Base-by-base conservation (phyloP, 2,797 vertebrate species). In the Psittacula echo region DNA sequence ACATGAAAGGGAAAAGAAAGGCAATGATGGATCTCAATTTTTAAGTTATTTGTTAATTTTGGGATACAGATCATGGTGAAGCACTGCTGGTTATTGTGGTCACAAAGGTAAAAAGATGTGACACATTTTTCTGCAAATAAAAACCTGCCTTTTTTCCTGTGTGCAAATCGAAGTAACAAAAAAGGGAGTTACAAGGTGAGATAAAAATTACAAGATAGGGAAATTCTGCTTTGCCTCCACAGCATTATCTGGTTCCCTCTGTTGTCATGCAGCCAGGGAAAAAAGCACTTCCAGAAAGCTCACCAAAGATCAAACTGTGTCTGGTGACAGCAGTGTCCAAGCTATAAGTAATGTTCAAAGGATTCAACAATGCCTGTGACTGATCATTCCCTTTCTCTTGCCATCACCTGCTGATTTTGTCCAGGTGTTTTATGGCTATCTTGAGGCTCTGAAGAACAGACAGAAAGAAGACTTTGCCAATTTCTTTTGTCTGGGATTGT, bases 311-410 rank as follows among this genome's bases (percentile, higher is more conserved):
- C 98, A 99, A 99, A 99, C 98, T 98, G 97, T 96, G 98, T 97
- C 98, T 98, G 98, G 98, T 99, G 98, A 99, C 98, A 99, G 98
- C 98, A 97, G 96, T 97, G 98, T 98, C 98, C 98, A 98, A 97
- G 98, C 98, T 98, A 97, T 98, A 98, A 98, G 98, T 98, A 98
- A 98, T 98, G 98, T 99, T 99, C 98, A 99, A 99, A 99, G 98
- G 96, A 96, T 97, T 97, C 98, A 98, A 98, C 98, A 97, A 97
- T 95, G 98, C 96, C 98, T 98, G 98, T 97, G 98, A 98, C 98
- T 98, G 98, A 98, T 98, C 98, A 98, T 97, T 97, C 97, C 97
- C 97, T 97, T 96, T 97, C 94, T 95, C 97, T 97, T 98, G 98
- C 98, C 98, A 98, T 98, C 98, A 98, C 98, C 98, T 98, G 98